These are phyloP conservation scores for Ceratotherium simum DNA, from an alignment of 2,113 vertebrate species.

Conservation along the genomic window DNA sequence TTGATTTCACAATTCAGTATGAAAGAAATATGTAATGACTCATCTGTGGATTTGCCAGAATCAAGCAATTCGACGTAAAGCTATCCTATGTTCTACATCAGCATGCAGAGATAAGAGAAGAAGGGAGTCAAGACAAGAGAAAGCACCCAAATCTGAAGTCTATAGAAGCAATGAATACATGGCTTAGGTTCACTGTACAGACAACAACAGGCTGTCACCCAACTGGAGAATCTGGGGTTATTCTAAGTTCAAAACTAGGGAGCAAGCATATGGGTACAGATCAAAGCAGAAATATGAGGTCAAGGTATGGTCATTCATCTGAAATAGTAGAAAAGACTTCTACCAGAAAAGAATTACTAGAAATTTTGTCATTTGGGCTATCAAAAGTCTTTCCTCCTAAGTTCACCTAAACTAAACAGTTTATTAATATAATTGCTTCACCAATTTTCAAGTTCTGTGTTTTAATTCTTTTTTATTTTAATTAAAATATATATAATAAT, in stretches of 20 bases:
- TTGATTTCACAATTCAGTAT: neutral
- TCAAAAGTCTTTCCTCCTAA: neutral
- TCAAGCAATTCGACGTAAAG: neutral
- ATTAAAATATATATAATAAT: neutral
- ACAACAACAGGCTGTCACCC: neutral
- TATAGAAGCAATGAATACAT: neutral
- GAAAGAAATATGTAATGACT: slow-evolving; percentile 30
- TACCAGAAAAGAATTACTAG: neutral
- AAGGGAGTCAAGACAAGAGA: neutral
- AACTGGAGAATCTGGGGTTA: neutral
- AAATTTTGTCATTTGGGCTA: neutral
- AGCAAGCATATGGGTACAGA: neutral
- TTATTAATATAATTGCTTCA: neutral
- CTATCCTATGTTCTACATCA: neutral
- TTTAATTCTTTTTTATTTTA: neutral
- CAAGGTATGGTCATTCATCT: neutral
- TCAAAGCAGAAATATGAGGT: neutral
- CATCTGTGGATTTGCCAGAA: neutral
- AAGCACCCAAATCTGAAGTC: neutral
- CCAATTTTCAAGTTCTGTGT: neutral
- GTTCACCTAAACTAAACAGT: neutral
- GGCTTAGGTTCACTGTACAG: neutral
- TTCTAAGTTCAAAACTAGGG: neutral
- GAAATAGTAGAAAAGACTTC: neutral
- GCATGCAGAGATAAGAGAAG: neutral